Base-by-base conservation (phyloP, 2,888 invertebrate genomes). In the Pristionchus maxplancki region DNA sequence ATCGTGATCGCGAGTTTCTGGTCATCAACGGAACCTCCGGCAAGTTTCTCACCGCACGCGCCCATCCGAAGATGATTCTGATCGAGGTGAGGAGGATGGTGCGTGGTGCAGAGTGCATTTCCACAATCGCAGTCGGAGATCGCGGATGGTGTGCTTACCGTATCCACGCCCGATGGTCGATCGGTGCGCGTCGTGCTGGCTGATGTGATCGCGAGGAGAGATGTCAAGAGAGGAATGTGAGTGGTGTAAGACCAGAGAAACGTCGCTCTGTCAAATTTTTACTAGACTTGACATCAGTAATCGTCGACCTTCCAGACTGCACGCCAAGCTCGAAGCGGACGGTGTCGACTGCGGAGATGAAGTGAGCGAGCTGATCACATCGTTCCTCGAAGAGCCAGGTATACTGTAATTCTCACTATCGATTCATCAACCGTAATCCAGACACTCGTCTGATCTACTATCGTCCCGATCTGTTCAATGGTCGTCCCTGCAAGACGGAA, bases 331-430 rank as follows among this genome's bases (percentile, higher is more conserved):
- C 28, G 89, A 91, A 20, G 91, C 92, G 11, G 94, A 94, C 64
- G 94, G 94, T 6, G 89, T 92, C 62, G 94, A 94, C 83, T 94
- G 94, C 88, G 94, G 94, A 20, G 92, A 93, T 40, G 90, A 89
- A 37, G 90, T 91, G 13, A 91, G 90, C 20, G 84, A 89, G 31
- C 90, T 91, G n/a, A 89, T 94, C 64, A 91, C 90, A 11, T 83
- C 91, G n/a, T 90, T 90, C 37, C 78, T 93, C 28, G 90, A 89
- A 24, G 90, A 91, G 74, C 88, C 88, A 24, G 89, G 90, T 88
- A 90, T 88, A 58, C 89, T 44, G 48, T 71, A 85, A 1, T 6
- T 20, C 13, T 50, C 28, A 11, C 1, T 50, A 40, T 53, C 31
- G 50, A 82, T 82, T 17, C 13, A 50, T 6, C 17, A 50, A 82